These are phyloP conservation scores for Oceanodroma tethys DNA, from an alignment of 2,113 vertebrate genomes.

Conservation along the genomic window DNA sequence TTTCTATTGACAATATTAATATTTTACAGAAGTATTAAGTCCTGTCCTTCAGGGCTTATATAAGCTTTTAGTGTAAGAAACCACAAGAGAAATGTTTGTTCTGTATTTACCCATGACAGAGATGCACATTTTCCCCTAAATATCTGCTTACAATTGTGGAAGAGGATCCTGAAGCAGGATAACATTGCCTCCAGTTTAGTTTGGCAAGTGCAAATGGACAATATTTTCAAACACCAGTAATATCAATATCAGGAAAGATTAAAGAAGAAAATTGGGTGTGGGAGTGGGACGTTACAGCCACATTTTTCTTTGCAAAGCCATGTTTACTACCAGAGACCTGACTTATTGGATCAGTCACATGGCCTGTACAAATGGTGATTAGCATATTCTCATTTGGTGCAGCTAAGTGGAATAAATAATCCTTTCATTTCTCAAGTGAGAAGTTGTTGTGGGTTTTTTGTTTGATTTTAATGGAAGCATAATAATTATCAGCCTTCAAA, in stretches of 20 bases:
- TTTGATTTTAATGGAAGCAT: neutral
- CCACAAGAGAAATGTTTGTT: neutral
- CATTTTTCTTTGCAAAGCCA: neutral
- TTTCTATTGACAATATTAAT: neutral
- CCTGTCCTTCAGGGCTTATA: neutral
- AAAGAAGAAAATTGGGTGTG: neutral
- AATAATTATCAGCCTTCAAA: neutral
- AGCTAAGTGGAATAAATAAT: neutral
- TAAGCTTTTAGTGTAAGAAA: neutral
- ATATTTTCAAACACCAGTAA: neutral
- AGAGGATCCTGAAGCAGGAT: neutral
- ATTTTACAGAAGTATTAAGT: neutral
- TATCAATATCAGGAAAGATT: neutral
- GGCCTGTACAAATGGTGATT: neutral
- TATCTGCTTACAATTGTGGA: neutral
- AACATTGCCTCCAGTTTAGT: neutral
- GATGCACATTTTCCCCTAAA: neutral
- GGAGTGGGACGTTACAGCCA: accelerated
- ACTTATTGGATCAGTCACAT: neutral
- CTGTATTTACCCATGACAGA: neutral
- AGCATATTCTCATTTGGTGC: neutral
- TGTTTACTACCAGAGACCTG: neutral
- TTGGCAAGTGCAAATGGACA: neutral
- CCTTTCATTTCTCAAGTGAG: neutral
- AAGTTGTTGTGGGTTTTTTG: accelerated